phyloP scores from a whole-genome alignment of 2,888 invertebrate genomes.

The Apantesis nais region DNA sequence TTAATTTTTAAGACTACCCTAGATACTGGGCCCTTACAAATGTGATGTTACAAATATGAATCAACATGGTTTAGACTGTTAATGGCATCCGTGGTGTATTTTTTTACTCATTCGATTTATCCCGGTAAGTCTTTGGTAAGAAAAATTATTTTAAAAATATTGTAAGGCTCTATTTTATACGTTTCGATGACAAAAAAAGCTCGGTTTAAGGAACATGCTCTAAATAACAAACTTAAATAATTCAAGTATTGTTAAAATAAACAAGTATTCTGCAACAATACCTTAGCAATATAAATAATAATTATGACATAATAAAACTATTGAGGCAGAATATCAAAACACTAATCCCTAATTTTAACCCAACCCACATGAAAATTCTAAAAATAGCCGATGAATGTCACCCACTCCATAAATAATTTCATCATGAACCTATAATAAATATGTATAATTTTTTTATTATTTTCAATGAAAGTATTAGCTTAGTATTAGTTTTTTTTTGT shows the following conservation, averaged over 20 bases:
- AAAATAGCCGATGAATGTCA: constrained; percentile 10
- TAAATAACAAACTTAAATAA: no score
- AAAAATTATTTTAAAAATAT: no score
- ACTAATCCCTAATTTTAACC: background rate
- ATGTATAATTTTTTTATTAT: background rate
- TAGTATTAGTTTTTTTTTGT: no score
- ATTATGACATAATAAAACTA: background rate
- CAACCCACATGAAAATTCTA: constrained; percentile 1
- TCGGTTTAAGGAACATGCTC: no score
- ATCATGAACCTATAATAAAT: constrained; percentile 1
- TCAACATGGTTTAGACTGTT: background rate
- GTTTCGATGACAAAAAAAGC: no score
- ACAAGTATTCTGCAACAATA: background rate
- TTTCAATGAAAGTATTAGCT: background rate
- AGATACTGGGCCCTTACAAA: background rate
- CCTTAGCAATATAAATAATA: background rate
- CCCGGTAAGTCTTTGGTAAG: no score
- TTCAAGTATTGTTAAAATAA: background rate
- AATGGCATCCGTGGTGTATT: background rate
- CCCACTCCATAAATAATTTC: constrained; percentile 2
- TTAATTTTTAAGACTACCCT: background rate
- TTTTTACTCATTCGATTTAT: background rate
- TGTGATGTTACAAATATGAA: background rate
- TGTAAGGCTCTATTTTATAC: no score
- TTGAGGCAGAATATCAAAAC: background rate